phyloP scores from a whole-genome alignment of 1,140 invertebrate species.

The Micrasema minimum region DNA sequence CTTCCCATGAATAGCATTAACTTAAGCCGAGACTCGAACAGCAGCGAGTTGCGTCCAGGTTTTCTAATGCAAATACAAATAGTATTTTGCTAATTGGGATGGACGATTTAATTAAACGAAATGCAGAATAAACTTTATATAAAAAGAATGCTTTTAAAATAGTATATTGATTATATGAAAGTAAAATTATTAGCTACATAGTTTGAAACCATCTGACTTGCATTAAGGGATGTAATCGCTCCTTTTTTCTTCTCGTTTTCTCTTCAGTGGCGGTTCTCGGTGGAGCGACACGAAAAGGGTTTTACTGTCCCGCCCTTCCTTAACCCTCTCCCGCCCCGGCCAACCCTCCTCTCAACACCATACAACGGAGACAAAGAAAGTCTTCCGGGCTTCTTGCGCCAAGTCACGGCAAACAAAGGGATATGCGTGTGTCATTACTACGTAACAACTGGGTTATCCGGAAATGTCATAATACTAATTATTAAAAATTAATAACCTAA shows the following conservation, averaged over 20 bases:
- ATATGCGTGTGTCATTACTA: not conserved
- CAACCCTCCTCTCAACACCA: not conserved
- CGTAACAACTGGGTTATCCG: slow-evolving; percentile 4
- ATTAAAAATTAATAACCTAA: too few relatives aligned
- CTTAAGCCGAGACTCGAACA: not conserved
- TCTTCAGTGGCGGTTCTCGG: slow-evolving; percentile 1
- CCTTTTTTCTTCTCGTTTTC: slow-evolving; percentile 8
- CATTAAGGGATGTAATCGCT: too few relatives aligned
- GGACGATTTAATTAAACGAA: too few relatives aligned
- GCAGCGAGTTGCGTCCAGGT: too few relatives aligned
- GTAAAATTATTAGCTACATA: too few relatives aligned
- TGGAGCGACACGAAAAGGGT: slow-evolving; percentile 50
- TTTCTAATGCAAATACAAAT: too few relatives aligned
- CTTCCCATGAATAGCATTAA: slow-evolving; percentile 12
- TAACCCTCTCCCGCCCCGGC: not conserved
- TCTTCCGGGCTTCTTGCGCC: slow-evolving; percentile 22
- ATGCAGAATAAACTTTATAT: too few relatives aligned
- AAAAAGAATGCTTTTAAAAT: too few relatives aligned
- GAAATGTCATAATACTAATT: too few relatives aligned
- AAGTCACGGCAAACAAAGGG: slow-evolving; percentile 6
- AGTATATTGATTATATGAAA: too few relatives aligned
- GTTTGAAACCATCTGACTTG: too few relatives aligned
- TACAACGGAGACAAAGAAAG: slow-evolving; percentile 7
- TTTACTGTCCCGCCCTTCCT: slow-evolving; percentile 37
- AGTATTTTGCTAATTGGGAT: too few relatives aligned